phyloP scores from a whole-genome alignment of 2,888 invertebrate genomes.

The Limnephilus marmoratus region DNA sequence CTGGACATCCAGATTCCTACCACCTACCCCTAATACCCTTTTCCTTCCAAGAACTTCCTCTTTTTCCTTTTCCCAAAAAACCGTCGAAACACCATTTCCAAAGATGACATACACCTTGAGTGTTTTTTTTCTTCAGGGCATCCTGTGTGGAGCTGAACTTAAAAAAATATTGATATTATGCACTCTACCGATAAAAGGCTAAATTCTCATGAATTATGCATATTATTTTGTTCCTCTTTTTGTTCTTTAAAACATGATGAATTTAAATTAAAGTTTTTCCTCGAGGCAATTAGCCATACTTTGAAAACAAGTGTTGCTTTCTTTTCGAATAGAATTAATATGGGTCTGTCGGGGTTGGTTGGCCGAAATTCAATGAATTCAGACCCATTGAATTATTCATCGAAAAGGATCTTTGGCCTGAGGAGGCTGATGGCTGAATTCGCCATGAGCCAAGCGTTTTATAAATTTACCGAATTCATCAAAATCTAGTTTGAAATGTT shows the following conservation, averaged over 20 bases:
- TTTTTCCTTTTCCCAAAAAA: too few species aligned
- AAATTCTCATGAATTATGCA: background rate
- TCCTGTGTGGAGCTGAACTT: too few species aligned
- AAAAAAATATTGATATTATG: too few species aligned
- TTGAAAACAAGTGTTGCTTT: background rate
- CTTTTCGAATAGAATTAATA: background rate
- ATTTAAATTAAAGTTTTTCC: background rate
- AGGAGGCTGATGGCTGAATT: slow-evolving; percentile 15
- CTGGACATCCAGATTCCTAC: too few species aligned
- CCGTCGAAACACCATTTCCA: too few species aligned
- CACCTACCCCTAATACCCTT: too few species aligned
- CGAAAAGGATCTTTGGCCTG: background rate
- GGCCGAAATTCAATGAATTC: background rate
- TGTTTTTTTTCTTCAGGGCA: too few species aligned
- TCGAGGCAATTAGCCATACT: background rate
- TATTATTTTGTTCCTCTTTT: background rate
- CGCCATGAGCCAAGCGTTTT: background rate
- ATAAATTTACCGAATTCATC: background rate
- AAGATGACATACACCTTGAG: too few species aligned
- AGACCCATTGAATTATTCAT: slow-evolving; percentile 8
- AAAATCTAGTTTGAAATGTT: slow-evolving; percentile 6
- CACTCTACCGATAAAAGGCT: too few species aligned
- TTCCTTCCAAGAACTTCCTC: too few species aligned
- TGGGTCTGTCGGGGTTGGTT: background rate
- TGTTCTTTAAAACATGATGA: background rate